Conservation (phyloP, 30 jellyfish, hydroid and myxozoan species). For the Nemopilema nomurai region DNA sequence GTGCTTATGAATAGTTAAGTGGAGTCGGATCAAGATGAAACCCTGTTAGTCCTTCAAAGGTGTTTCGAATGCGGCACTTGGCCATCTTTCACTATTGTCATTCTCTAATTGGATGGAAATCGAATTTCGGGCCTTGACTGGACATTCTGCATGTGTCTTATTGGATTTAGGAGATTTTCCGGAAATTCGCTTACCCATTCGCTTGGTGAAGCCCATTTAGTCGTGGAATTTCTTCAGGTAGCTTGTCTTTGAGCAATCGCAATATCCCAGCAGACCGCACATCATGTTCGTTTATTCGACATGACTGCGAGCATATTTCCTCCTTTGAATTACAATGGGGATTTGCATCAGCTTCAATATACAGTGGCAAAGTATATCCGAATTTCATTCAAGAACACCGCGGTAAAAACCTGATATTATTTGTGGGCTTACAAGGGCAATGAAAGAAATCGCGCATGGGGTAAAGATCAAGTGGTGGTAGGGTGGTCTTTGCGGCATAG, state of each 20-base stretch:
- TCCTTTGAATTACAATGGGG: background rate
- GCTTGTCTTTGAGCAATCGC: background rate
- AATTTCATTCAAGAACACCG: too few relatives aligned
- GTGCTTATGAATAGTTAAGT: background rate
- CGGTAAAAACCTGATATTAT: background rate
- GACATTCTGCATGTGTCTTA: background rate
- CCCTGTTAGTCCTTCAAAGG: background rate
- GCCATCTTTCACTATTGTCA: background rate
- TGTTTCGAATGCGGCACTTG: background rate
- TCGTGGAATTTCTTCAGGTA: background rate
- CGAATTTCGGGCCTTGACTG: background rate
- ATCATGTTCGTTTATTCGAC: background rate
- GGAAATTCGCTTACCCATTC: background rate
- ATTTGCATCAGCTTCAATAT: too few relatives aligned
- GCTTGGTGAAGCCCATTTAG: background rate
- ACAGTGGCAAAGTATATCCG: too few relatives aligned
- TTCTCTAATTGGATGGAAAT: background rate
- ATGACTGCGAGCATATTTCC: background rate
- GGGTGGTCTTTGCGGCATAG: background rate
- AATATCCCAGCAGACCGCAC: background rate
- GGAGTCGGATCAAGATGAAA: background rate
- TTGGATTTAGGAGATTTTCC: background rate
- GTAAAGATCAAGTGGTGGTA: background rate
- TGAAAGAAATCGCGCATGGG: background rate
- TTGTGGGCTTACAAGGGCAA: too few relatives aligned